These are phyloP conservation scores for Pterophyllum scalare DNA, from an alignment of 2,113 vertebrate species.

Conservation along the genomic window DNA sequence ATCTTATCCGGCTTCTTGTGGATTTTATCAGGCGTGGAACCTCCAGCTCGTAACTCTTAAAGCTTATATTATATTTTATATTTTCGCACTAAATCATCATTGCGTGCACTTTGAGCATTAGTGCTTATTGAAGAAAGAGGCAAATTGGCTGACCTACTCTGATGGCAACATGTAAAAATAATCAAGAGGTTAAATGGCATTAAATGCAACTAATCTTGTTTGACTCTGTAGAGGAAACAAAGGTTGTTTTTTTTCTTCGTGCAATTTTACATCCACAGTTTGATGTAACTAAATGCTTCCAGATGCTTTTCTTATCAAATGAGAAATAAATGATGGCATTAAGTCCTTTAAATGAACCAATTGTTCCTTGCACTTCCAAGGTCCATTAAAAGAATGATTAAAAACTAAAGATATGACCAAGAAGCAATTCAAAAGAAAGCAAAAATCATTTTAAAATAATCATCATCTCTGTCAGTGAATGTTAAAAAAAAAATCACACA, in stretches of 20 bases:
- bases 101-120: background rate
- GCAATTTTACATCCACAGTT: conserved; percentile 30
- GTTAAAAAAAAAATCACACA: background rate
- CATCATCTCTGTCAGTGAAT: background rate
- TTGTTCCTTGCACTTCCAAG: background rate
- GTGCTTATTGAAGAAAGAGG: background rate
- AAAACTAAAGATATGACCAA: background rate
- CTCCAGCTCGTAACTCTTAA: background rate
- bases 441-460: background rate
- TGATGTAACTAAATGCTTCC: conserved; percentile 35
- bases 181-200: conserved; percentile 22
- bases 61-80: too few species aligned
- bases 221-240: conserved; percentile 27
- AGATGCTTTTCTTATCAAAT: conserved; percentile 14
- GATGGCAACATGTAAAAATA: conserved; percentile 14
- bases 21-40: background rate
- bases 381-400: background rate
- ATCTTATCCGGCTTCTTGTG: background rate
- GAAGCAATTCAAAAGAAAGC: background rate
- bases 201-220: conserved; percentile 33
- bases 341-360: background rate
- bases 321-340: conserved; percentile 29
- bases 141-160: background rate
- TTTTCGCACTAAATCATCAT: background rate
- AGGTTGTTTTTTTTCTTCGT: background rate